Conservation (phyloP, 2,113 vertebrate species). For the Clarias gariepinus region DNA sequence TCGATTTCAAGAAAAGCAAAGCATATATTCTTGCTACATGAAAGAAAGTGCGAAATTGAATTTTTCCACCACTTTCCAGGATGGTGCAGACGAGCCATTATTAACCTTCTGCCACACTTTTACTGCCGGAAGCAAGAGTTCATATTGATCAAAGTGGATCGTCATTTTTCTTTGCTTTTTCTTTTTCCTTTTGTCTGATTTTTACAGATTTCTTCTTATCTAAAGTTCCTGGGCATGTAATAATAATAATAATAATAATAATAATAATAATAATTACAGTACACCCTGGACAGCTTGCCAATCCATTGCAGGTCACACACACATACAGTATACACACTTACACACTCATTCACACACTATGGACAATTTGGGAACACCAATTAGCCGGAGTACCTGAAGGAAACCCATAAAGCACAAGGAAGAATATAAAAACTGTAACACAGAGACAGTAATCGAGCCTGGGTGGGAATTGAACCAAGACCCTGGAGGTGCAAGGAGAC, state of each 20-base stretch:
- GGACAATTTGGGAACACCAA: too few relatives aligned
- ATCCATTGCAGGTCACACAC: too few relatives aligned
- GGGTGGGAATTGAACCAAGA: too few relatives aligned
- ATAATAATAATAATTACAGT: background rate
- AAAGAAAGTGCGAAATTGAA: constrained; percentile 37
- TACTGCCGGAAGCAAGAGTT: constrained; percentile 26
- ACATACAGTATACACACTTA: too few relatives aligned
- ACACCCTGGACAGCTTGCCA: too few relatives aligned
- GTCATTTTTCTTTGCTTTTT: background rate
- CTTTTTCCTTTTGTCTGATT: constrained; percentile 1
- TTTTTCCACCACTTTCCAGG: constrained; percentile 6
- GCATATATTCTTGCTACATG: constrained; percentile 12
- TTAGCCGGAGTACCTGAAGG: too few relatives aligned
- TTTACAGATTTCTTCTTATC: background rate
- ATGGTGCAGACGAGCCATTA: constrained; percentile 15
- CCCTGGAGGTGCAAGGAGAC: too few relatives aligned
- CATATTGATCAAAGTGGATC: constrained; percentile 28
- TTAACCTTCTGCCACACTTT: constrained; percentile 13
- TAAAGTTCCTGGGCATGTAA: background rate
- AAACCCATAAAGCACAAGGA: too few relatives aligned
- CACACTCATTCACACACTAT: too few relatives aligned
- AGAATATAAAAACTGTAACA: too few relatives aligned
- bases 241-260: background rate
- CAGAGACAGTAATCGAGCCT: too few relatives aligned
- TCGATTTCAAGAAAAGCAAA: constrained; percentile 26